Percentiles rank a stretch among this genome's conserved stretches.
Evolutionary conservation across 2,888 invertebrate species (phyloP).

Genomic region (Andrena trimmerana): DNA sequence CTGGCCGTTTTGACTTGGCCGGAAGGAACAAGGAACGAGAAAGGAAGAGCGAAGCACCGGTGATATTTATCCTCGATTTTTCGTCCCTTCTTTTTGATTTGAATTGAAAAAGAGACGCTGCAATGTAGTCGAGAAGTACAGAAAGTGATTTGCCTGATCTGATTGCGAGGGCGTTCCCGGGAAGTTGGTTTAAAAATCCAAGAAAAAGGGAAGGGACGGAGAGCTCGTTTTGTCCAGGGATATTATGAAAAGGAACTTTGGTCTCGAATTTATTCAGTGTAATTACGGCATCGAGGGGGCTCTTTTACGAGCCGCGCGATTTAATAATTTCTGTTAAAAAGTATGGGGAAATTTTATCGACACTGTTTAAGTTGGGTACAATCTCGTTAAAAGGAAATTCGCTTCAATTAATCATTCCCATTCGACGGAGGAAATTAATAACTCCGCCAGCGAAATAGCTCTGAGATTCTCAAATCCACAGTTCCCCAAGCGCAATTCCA

Average conservation of each 20-base stretch:
- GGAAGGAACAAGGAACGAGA: not conserved
- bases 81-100: not conserved
- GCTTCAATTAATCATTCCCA: not conserved
- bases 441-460: constrained; percentile 1
- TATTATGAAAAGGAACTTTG: not conserved
- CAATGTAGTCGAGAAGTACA: constrained; percentile 1
- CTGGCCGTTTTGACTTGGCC: not conserved
- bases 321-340: too few relatives aligned
- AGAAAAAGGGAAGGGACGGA: not conserved
- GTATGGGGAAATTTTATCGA: too few relatives aligned
- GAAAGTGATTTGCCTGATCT: constrained; percentile 17
- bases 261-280: constrained; percentile 2
- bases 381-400: too few relatives aligned
- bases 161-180: not conserved
- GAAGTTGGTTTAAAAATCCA: constrained; percentile 20
- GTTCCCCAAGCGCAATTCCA: not conserved
- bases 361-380: too few relatives aligned
- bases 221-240: not conserved
- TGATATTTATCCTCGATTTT: constrained; percentile 10
- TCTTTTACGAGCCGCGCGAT: too few relatives aligned
- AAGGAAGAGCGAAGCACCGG: not conserved
- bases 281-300: not conserved
- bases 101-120: constrained; percentile 8
- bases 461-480: not conserved
- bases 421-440: not conserved